These are phyloP conservation scores for Drosophila paranaensis DNA, from an alignment of 2,888 invertebrate species.

Conservation along the genomic window DNA sequence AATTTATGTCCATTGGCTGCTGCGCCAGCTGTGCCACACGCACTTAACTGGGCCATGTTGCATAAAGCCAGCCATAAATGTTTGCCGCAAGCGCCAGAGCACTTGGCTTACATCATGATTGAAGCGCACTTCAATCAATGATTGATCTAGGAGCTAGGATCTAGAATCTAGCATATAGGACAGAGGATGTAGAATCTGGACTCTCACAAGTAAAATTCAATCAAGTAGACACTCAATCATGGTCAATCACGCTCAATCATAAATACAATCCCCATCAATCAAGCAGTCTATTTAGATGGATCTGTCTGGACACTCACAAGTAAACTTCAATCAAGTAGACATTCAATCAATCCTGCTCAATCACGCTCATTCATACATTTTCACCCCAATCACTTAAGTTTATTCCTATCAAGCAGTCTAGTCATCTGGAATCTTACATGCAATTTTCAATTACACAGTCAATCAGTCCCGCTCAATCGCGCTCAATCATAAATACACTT, in stretches of 20 bases:
- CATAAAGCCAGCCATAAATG: conserved; percentile 16
- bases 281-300: neutral
- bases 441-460: neutral
- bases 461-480: conserved; percentile 6
- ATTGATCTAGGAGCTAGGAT: neutral
- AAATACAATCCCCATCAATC: neutral
- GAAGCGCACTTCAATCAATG: neutral
- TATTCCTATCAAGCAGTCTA: too few species aligned
- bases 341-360: too few species aligned
- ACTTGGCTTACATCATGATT: conserved; percentile 28
- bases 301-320: too few species aligned
- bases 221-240: neutral
- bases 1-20: conserved; percentile 60
- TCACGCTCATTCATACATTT: too few species aligned
- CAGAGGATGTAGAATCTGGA: neutral
- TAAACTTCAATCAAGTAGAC: too few species aligned
- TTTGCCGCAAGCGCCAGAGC: neutral
- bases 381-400: too few species aligned
- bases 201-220: neutral
- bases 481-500: neutral
- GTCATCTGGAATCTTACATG: too few species aligned
- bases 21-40: conserved; percentile 45
- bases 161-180: neutral
- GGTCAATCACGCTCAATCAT: conserved; percentile 4
- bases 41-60: conserved; percentile 13